These are phyloP conservation scores for Halcyon smyrnensis DNA, from an alignment of 2,797 vertebrate genomes.

Conservation along the genomic window DNA sequence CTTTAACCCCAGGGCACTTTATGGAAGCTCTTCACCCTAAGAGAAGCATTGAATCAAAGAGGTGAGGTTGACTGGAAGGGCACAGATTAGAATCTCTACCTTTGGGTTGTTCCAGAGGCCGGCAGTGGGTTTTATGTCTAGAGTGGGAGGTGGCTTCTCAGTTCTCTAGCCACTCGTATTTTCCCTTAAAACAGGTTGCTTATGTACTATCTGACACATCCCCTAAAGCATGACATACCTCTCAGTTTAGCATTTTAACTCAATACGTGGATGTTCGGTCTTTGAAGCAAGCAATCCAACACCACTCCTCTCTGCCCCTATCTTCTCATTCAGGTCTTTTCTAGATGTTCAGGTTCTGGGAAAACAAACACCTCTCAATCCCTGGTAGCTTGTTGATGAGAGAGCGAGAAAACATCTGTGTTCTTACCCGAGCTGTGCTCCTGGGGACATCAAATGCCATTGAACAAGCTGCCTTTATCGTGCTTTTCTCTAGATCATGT, in stretches of 20 bases:
- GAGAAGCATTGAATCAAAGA: background rate
- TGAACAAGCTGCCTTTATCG: background rate
- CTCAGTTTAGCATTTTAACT: background rate
- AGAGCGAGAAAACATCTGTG: background rate
- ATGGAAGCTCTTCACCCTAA: accelerated
- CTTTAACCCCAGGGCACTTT: background rate
- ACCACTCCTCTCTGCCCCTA: too few relatives aligned
- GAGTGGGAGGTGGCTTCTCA: background rate
- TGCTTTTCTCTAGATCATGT: background rate
- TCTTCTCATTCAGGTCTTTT: background rate
- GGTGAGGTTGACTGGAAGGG: background rate
- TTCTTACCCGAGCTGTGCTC: background rate
- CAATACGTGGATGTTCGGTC: background rate
- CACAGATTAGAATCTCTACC: accelerated
- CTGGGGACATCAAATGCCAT: background rate
- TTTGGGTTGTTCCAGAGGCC: background rate
- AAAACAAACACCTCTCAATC: background rate
- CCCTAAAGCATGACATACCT: background rate
- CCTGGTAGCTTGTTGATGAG: background rate
- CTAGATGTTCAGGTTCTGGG: background rate
- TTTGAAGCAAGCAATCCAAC: background rate
- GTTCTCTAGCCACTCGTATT: background rate
- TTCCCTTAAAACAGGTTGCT: background rate
- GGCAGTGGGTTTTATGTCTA: background rate
- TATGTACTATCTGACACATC: accelerated